These are phyloP conservation scores for Lucinisca nassula DNA, from an alignment of 2,888 invertebrate genomes.

Conservation along the genomic window DNA sequence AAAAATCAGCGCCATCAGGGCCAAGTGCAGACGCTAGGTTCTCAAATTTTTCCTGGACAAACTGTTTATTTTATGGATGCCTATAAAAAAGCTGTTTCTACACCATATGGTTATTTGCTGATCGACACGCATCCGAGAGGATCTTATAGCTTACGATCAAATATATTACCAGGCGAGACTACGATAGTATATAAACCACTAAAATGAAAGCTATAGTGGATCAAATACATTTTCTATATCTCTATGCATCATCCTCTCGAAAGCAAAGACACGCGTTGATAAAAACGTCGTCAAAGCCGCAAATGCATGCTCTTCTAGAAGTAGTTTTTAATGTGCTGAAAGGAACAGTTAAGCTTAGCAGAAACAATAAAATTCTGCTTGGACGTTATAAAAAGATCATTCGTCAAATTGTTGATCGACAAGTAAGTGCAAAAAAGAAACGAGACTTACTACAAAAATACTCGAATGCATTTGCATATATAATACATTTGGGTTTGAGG, in stretches of 20 bases:
- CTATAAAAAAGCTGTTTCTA: constrained; percentile 27
- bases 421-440: background rate
- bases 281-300: background rate
- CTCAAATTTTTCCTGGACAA: constrained; percentile 62
- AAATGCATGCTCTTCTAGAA: background rate
- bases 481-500: no score
- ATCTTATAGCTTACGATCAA: background rate
- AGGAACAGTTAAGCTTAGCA: background rate
- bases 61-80: constrained; percentile 54
- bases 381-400: background rate
- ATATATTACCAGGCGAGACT: background rate
- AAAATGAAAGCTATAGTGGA: background rate
- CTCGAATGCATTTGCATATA: background rate
- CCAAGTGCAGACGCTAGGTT: constrained; percentile 26
- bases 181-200: background rate
- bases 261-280: background rate
- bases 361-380: no score
- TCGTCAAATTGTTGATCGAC: background rate
- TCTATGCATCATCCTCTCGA: background rate
- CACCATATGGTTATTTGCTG: background rate
- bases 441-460: background rate
- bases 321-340: background rate
- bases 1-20: background rate
- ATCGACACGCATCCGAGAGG: background rate
- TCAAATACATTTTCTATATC: background rate